Evolutionary conservation across 2,113 vertebrate species (phyloP).

Genomic region (Crotalus horridus): DNA sequence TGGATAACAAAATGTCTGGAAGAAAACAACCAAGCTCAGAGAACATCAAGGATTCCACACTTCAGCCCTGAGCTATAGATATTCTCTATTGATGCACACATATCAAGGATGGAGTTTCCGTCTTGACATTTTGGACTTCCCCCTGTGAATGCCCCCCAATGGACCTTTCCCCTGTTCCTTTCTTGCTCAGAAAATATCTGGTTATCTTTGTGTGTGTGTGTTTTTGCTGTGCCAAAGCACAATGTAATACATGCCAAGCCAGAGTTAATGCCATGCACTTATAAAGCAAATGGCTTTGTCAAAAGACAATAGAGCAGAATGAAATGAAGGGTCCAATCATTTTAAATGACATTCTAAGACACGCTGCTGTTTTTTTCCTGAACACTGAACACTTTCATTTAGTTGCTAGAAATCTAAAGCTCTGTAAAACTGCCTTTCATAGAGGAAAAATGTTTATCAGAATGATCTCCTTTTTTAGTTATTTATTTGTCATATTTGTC

Average conservation of each 20-base stretch:
- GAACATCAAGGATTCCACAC: not conserved
- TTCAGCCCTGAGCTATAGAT: not conserved
- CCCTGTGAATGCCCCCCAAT: not conserved
- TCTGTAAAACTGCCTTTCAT: conserved; percentile 54
- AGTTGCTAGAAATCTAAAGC: conserved; percentile 48
- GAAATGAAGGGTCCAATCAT: conserved; percentile 50
- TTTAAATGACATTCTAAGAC: conserved; percentile 50
- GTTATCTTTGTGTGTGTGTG: not conserved
- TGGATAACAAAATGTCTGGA: not conserved
- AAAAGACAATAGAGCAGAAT: conserved; percentile 63
- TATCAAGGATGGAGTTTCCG: not conserved
- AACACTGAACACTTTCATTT: conserved; percentile 51
- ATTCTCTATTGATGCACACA: not conserved
- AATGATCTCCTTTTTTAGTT: not conserved
- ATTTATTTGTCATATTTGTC: not conserved
- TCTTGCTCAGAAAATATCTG: not conserved
- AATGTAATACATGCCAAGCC: conserved; percentile 36
- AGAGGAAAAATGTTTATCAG: conserved; percentile 38
- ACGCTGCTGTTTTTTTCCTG: conserved; percentile 43
- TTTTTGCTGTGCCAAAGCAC: conserved; percentile 21
- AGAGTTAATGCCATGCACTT: conserved; percentile 24
- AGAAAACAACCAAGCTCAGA: not conserved
- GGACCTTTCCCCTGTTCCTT: not conserved
- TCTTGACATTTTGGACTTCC: not conserved
- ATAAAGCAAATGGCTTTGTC: conserved; percentile 56